Percentiles rank a stretch among this genome's conserved stretches.
Conservation (phyloP, 2,113 vertebrate genomes). For the Philantomba maxwellii region DNA sequence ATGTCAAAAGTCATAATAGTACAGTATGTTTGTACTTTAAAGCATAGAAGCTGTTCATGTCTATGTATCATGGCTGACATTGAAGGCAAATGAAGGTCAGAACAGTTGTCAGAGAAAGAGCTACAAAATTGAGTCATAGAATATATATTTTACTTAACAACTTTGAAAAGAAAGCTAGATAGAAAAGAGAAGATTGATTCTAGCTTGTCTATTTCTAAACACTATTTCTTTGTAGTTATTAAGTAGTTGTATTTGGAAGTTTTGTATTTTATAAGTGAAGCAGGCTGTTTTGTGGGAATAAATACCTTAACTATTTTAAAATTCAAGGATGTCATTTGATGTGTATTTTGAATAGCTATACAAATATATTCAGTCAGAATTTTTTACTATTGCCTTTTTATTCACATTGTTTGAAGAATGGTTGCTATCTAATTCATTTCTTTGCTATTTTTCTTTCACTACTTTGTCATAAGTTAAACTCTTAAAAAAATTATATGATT, state of each 20-base stretch:
- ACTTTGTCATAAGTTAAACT: background rate
- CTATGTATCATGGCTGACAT: background rate
- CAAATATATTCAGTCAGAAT: background rate
- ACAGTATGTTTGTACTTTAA: background rate
- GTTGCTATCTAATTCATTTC: background rate
- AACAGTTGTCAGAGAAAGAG: background rate
- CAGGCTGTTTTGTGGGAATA: background rate
- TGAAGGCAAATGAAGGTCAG: conserved; percentile 29
- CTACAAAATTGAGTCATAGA: background rate
- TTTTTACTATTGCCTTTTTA: background rate
- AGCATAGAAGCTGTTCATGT: background rate
- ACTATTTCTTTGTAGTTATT: background rate
- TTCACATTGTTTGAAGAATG: background rate
- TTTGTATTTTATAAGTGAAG: background rate
- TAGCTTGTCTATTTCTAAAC: background rate
- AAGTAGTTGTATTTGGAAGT: background rate
- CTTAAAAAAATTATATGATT: background rate
- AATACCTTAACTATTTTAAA: background rate
- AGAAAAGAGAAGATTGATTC: background rate
- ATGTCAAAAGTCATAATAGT: conserved; percentile 12
- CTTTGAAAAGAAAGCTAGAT: background rate
- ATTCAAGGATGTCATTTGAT: background rate
- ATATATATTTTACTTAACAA: background rate
- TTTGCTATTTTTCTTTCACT: background rate
- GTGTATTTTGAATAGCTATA: background rate